These are phyloP conservation scores for Drosophila quinaria DNA, from an alignment of 2,888 invertebrate species.

Conservation along the genomic window DNA sequence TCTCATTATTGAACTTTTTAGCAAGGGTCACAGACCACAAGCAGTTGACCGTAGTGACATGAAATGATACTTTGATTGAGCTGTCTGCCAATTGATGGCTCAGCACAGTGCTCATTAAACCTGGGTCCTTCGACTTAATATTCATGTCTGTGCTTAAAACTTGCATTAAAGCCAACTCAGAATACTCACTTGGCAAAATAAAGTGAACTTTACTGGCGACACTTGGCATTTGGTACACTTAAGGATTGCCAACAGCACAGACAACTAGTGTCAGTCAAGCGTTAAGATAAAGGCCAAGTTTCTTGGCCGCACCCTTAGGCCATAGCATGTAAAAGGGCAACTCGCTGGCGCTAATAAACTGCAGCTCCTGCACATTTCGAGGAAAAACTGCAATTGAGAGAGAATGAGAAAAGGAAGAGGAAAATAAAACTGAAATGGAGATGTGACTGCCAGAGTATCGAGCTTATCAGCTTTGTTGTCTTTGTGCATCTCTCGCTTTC, in stretches of 20 bases:
- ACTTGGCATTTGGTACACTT: constrained; percentile 22
- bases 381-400: constrained; percentile 17
- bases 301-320: constrained; percentile 44
- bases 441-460: constrained; percentile 47
- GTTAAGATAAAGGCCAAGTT: constrained; percentile 63
- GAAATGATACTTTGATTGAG: constrained; percentile 54
- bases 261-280: constrained; percentile 47
- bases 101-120: constrained; percentile 22
- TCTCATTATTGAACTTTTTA: constrained; percentile 51
- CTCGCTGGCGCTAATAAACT: constrained; percentile 12
- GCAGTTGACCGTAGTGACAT: constrained; percentile 45
- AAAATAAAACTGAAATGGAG: constrained; percentile 26
- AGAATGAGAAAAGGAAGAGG: constrained; percentile 12
- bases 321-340: constrained; percentile 13
- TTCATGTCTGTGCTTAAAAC: constrained; percentile 7
- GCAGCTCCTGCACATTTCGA: constrained; percentile 41
- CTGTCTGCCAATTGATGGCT: constrained; percentile 32
- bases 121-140: not conserved
- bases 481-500: constrained; percentile 32
- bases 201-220: constrained; percentile 17
- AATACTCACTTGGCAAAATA: not conserved
- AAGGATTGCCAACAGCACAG: constrained; percentile 9
- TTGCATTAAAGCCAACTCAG: constrained; percentile 9
- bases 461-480: constrained; percentile 42
- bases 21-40: constrained; percentile 43